Evolutionary conservation across 2,113 vertebrate species (phyloP), one percentile per base, ranked within the genome.

Genomic region (Cygnus atratus): DNA sequence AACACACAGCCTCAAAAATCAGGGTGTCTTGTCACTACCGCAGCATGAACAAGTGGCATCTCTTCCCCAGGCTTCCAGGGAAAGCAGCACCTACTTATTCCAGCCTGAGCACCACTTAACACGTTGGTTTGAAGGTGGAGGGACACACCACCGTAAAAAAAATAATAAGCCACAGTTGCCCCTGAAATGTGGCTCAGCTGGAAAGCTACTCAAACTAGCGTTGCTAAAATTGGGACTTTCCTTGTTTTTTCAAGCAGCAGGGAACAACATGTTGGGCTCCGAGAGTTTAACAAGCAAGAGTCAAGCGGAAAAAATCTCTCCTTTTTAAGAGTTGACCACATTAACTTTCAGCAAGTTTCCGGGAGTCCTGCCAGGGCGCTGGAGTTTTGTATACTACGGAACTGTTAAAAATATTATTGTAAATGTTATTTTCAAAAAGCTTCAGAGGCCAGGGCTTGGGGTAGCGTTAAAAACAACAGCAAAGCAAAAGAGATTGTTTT

Each of bases 371-470:
- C 96, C 97, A 97, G 91, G 68, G 92, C 31, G 2, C 94, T 93
- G 77, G 57, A 96, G 95, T 76, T 96, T 74, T 95, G 96, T 95
- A 92, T 95, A 97, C 95, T 96, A 95, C 92, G 57, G 96, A 97
- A 94, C 95, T 95, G 97, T 87, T 96, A 96, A 97, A 97, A 97
- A 97, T 97, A 97, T 97, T 96, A 96, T 96, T 95, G 87, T 92
- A 86, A 84, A 95, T 87, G 95, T 91, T 97, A 95, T 97, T 97
- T 95, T 95, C 79, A 90, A 79, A 95, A 92, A 88, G 84, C 82
- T 93, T 44, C 80, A 83, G 95, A 93, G 97, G 93, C 96, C 93
- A 68, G 87, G 4, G 15, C 50, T 52, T 80, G 74, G 94, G 92
- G 92, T 70, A 94, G 84, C 21, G 35, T 92, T 90, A 96, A 92